Percentiles rank a stretch among this genome's conserved stretches.
phyloP scores from a whole-genome alignment of 2,888 invertebrate genomes.

The Phyllotreta striolata region DNA sequence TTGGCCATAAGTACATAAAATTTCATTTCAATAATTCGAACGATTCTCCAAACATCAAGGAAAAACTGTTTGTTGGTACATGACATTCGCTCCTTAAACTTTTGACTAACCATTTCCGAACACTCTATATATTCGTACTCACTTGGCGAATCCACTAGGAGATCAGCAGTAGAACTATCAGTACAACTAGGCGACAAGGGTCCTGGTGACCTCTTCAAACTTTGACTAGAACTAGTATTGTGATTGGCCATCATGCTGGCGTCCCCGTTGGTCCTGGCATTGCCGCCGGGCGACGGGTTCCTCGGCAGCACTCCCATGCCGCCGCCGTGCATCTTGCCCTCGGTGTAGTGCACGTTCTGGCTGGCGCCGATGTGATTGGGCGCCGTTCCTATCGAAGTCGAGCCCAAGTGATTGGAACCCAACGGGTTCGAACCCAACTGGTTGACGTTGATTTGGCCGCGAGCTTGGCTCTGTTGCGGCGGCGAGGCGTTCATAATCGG shows the following conservation, averaged over 20 bases:
- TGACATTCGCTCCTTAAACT: too few relatives aligned
- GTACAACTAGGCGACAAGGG: constrained; percentile 71
- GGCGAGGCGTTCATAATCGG: constrained; percentile 45
- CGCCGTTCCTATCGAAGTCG: constrained; percentile 38
- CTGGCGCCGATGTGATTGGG: constrained; percentile 24
- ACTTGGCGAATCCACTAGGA: constrained; percentile 86
- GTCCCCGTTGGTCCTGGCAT: constrained; percentile 73
- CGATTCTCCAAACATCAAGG: too few relatives aligned
- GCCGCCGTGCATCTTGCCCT: constrained; percentile 53
- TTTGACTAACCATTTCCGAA: too few relatives aligned
- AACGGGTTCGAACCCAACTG: constrained; percentile 12
- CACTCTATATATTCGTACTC: constrained; percentile 61
- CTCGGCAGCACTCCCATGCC: constrained; percentile 46
- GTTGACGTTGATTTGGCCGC: constrained; percentile 39
- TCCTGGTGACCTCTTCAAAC: constrained; percentile 72
- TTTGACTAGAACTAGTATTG: constrained; percentile 64
- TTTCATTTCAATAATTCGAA: too few relatives aligned
- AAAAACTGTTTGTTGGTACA: too few relatives aligned
- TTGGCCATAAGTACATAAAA: too few relatives aligned
- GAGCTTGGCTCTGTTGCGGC: constrained; percentile 37
- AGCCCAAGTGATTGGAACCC: constrained; percentile 16
- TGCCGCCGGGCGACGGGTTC: constrained; percentile 57
- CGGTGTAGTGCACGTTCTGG: constrained; percentile 53
- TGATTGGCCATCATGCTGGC: constrained; percentile 83
- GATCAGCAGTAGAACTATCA: constrained; percentile 71